Evolutionary conservation across 1,140 invertebrate species (phyloP).

Genomic region (Sipha flava): DNA sequence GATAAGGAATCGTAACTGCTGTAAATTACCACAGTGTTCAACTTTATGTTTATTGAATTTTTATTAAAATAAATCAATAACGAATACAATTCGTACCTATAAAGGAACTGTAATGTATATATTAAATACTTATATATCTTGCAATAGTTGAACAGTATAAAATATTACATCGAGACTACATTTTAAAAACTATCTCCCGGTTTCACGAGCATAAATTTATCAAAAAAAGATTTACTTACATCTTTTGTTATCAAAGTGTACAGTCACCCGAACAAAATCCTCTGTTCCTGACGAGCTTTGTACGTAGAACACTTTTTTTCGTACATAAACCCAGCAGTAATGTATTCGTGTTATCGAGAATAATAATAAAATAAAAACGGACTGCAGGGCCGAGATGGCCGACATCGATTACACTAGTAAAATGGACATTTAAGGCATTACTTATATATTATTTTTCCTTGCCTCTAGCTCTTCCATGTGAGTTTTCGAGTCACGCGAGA

Average conservation of each 20-base stretch:
- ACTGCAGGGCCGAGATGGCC: slow-evolving; percentile 1
- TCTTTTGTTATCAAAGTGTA: slow-evolving; percentile 1
- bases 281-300: neutral
- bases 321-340: neutral
- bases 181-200: neutral
- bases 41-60: too few species aligned
- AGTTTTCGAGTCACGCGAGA: neutral
- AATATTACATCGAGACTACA: neutral
- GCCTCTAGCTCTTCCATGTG: neutral
- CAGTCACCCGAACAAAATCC: neutral
- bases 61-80: too few species aligned
- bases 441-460: neutral
- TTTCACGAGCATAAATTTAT: neutral
- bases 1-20: too few species aligned
- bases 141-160: too few species aligned
- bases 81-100: too few species aligned
- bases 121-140: too few species aligned
- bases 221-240: neutral
- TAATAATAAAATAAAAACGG: neutral
- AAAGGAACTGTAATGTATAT: too few species aligned
- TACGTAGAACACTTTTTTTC: neutral
- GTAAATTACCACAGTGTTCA: too few species aligned
- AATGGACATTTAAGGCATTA: neutral
- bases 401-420: neutral
- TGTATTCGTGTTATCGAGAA: neutral